These are phyloP conservation scores for Oceanodroma leucorhoa DNA, from an alignment of 2,797 vertebrate genomes.

Conservation along the genomic window DNA sequence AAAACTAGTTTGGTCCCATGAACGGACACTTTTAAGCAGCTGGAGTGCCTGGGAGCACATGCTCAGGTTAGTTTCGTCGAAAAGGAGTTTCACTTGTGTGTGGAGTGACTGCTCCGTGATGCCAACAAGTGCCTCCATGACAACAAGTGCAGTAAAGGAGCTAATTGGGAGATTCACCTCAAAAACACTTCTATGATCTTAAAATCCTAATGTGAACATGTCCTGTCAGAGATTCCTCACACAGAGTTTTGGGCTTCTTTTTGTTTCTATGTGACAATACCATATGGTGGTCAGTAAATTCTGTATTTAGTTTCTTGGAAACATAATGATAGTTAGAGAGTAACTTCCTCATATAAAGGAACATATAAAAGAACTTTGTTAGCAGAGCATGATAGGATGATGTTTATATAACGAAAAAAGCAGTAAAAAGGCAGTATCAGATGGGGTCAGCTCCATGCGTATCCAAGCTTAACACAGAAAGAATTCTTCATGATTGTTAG, in stretches of 20 bases:
- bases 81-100: not conserved
- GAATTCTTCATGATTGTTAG: not conserved
- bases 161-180: not conserved
- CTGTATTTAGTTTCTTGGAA: not conserved
- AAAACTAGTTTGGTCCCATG: not conserved
- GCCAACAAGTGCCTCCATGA: fast-evolving
- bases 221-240: not conserved
- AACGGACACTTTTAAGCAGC: not conserved
- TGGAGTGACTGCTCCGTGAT: fast-evolving
- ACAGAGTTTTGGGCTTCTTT: not conserved
- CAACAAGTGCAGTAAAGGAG: not conserved
- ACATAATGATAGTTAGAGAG: not conserved
- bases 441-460: not conserved
- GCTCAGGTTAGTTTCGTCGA: not conserved
- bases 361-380: not conserved
- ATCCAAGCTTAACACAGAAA: not conserved
- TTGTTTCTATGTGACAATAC: not conserved
- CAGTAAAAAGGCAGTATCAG: not conserved
- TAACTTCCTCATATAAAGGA: not conserved
- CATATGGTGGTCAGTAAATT: not conserved
- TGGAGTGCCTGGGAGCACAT: not conserved
- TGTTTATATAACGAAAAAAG: not conserved
- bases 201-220: not conserved
- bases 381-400: not conserved
- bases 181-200: not conserved